Conservation (phyloP, 1,140 invertebrate genomes). For the Microvelia longipes region DNA sequence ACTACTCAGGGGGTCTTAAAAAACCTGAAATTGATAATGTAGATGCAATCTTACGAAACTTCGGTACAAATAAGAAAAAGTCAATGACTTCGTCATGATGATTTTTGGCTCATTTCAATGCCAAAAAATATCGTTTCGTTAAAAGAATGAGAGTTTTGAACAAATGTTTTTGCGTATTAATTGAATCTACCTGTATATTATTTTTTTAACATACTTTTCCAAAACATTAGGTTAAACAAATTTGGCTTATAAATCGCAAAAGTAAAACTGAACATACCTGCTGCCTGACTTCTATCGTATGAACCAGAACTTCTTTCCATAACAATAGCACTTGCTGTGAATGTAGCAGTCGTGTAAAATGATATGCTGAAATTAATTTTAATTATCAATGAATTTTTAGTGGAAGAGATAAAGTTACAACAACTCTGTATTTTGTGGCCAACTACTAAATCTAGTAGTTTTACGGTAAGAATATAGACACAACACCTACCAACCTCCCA, state of each 20-base stretch:
- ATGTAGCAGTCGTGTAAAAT: constrained; percentile 14
- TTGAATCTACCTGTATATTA: too few relatives aligned
- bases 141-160: too few relatives aligned
- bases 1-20: too few relatives aligned
- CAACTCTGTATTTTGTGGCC: neutral
- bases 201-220: too few relatives aligned
- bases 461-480: neutral
- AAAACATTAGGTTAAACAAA: too few relatives aligned
- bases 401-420: neutral
- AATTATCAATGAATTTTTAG: neutral
- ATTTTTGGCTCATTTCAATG: too few relatives aligned
- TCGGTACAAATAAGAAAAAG: too few relatives aligned
- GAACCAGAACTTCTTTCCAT: constrained; percentile 15
- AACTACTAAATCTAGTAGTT: neutral
- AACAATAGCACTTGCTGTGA: constrained; percentile 11
- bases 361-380: constrained; percentile 7
- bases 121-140: too few relatives aligned
- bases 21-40: too few relatives aligned
- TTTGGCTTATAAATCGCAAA: neutral
- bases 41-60: too few relatives aligned
- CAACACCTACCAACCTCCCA: neutral
- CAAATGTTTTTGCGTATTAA: too few relatives aligned
- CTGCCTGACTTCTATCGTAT: constrained; percentile 15
- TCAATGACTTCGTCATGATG: too few relatives aligned
- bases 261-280: constrained; percentile 6